Base-by-base conservation (phyloP, 2,888 invertebrate species). In the Bhutanitis thaidina region DNA sequence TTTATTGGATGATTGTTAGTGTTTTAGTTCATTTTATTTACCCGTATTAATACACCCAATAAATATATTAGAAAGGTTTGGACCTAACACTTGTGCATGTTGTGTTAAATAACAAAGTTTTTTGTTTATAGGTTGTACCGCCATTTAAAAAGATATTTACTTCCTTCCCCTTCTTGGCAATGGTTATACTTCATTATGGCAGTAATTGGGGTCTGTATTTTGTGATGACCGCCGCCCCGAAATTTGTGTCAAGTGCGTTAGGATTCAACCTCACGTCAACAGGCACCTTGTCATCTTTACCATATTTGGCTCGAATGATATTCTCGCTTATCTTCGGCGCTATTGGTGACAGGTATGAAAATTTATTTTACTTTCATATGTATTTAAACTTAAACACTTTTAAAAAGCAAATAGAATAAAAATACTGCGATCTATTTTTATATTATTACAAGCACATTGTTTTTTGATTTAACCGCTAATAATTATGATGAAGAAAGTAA, bases 201-300 rank as follows among this genome's bases (percentile, higher is more conserved):
- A 95, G 92, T 73, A 89, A 93, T 61, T 95, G 94, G 92, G 93
- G 95, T 0, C 67, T 95, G 3, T 94, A 93, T 77, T 94, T 95
- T 74, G 90, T 93, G 47, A 91, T 95, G 79, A 95, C 94, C 0
- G 93, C 94, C 0, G 94, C 94, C 10, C 95, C 95, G 1, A 93
- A 93, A 65, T 95, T 93, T 74, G 90, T 95, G 62, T 93, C 94
- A 32, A 93, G 93, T 60, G 92, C 93, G 0, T 80, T 95, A 7
- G 94, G 94, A 9, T 95, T 94, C 69, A 91, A 94, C 66, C 75
- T 95, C 7, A 91, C 93, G 0, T 92, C 93, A 12, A 94, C 95
- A 0, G 95, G 95, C 25, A 83, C 93, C 0, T 78, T 94, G 2
- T 91, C 94, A 0, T 92, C 94, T 1, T 67, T 94, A 49, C 95